These are phyloP conservation scores for Cirrhinus mrigala DNA, from an alignment of 2,797 vertebrate species.

Conservation along the genomic window DNA sequence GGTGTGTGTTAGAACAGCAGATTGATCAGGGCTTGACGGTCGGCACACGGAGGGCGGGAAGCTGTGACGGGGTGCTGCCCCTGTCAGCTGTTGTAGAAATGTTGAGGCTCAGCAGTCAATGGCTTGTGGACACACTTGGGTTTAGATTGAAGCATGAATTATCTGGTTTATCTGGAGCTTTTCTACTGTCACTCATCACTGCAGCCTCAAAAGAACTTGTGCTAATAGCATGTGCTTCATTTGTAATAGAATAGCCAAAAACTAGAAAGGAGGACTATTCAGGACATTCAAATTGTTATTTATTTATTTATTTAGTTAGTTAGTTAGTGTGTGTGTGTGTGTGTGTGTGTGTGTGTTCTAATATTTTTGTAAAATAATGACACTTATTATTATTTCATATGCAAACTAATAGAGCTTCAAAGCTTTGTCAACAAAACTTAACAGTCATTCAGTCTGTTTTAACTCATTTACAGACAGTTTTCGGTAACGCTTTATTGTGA, in stretches of 20 bases:
- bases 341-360: background rate
- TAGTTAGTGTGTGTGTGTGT: no score
- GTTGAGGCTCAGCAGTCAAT: background rate
- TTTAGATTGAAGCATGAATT: constrained; percentile 9
- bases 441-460: no score
- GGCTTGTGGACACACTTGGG: background rate
- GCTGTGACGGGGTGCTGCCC: constrained; percentile 22
- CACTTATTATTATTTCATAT: no score
- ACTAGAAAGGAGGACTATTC: background rate
- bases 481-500: no score
- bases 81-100: constrained; percentile 41
- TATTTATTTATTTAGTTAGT: no score
- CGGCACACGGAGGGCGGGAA: background rate
- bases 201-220: background rate
- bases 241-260: background rate
- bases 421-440: no score
- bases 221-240: background rate
- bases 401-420: no score
- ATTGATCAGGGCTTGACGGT: constrained; percentile 43
- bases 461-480: no score
- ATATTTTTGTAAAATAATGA: background rate
- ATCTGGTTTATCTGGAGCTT: background rate
- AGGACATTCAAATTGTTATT: no score
- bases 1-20: constrained; percentile 31
- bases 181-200: background rate